phyloP scores from a whole-genome alignment of 2,797 vertebrate genomes.

The Dendrocincla fuliginosa region DNA sequence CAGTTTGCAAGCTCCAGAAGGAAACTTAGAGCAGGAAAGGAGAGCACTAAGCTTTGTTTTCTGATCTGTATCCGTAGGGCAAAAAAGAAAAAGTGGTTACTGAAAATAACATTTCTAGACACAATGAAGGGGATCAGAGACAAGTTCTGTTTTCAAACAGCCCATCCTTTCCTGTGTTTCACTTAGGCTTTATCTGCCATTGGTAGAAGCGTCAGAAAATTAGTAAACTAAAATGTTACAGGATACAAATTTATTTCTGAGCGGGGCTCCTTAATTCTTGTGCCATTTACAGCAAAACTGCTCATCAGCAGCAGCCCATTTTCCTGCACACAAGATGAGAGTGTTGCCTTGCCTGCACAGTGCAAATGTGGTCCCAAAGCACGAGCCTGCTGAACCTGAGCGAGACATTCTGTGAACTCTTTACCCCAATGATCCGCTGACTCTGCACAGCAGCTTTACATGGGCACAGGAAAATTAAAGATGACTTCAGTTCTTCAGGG shows the following conservation, averaged over 20 bases:
- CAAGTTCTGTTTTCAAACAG: background rate
- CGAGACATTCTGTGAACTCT: background rate
- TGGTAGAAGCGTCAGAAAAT: background rate
- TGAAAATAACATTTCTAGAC: background rate
- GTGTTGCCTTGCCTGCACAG: background rate
- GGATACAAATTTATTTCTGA: background rate
- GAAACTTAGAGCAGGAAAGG: background rate
- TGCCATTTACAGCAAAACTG: background rate
- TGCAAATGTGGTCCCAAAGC: background rate
- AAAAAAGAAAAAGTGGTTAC: background rate
- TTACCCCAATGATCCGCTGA: background rate
- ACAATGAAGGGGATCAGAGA: background rate
- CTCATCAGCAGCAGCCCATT: background rate
- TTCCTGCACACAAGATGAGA: background rate
- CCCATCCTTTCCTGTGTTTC: background rate
- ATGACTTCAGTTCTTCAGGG: slow-evolving; percentile 1
- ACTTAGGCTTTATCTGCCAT: background rate
- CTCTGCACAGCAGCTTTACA: background rate
- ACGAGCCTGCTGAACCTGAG: background rate
- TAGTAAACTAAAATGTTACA: background rate
- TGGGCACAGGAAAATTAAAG: slow-evolving; percentile 5
- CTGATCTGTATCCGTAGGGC: background rate
- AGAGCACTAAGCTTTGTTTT: background rate
- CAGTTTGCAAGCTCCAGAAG: background rate
- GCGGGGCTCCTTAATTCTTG: background rate